Evolutionary conservation across 2,797 vertebrate species (phyloP).

Genomic region (Synaphobranchus kaupii): DNA sequence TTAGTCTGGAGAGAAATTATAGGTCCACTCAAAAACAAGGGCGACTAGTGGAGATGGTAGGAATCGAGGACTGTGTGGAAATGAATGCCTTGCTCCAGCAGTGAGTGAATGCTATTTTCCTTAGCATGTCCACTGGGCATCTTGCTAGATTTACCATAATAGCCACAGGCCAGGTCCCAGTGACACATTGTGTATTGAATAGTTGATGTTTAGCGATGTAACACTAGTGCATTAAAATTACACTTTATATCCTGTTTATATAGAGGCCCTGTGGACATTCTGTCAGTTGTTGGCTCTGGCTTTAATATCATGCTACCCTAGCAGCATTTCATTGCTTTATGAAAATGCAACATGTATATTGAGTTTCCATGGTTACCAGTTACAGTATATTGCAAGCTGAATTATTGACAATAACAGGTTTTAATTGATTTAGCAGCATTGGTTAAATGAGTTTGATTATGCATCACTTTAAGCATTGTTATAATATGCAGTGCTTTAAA

Average conservation of each 20-base stretch:
- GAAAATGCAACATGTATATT: background rate
- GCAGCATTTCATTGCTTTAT: background rate
- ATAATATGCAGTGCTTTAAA: background rate
- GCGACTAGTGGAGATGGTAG: too few relatives aligned
- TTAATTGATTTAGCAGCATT: background rate
- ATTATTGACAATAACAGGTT: background rate
- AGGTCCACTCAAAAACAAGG: too few relatives aligned
- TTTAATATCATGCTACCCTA: background rate
- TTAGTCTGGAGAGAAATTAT: background rate
- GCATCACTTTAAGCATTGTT: background rate
- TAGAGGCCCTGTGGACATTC: background rate
- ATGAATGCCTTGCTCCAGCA: background rate
- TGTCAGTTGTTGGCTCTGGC: background rate
- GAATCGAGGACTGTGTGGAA: background rate
- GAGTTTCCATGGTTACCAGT: background rate
- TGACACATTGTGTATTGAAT: background rate
- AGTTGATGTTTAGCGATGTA: background rate
- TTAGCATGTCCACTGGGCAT: background rate
- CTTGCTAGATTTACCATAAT: slow-evolving; percentile 6
- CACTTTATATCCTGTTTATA: background rate
- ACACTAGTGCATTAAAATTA: background rate
- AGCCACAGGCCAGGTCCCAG: background rate
- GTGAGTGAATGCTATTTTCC: background rate
- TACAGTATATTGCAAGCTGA: background rate
- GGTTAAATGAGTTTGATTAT: background rate